Evolutionary conservation across 2,797 vertebrate genomes (phyloP), one percentile per base, ranked within the genome.

Genomic region (Cuniculus paca): DNA sequence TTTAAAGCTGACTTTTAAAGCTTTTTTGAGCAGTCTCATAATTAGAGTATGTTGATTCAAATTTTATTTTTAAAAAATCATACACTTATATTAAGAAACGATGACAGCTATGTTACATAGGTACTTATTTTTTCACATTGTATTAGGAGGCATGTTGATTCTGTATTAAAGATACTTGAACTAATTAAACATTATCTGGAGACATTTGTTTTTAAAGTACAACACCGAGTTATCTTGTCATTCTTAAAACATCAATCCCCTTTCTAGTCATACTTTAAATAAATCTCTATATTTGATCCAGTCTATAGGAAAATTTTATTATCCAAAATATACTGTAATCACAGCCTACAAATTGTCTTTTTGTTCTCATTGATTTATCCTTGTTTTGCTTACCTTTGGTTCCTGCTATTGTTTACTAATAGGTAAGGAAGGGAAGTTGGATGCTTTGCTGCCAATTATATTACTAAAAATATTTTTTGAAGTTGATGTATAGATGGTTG

Each of bases 121-220:
- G 1, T 17, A 39, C 9, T 26, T 31, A 74, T 36, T 42, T 61
- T 72, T 45, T 22, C 24, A 24, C 70, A 48, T 10, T 61, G 0
- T 74, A 10, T 42, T 60, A 70, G 50, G 28, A 84, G 8, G 4
- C 20, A 17, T 5, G 31, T 12, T 6, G 48, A 75, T 39, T 88
- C 19, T 75, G 10, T 3, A 34, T 83, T 83, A 84, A 68, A 22
- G 28, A 58, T 9, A 2, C 45, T 52, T 88, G 52, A 88, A 88
- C 81, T 72, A 91, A 87, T 77, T 34, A 6, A 91, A 48, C 3
- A 50, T 6, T 8, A 72, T 63, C 45, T n/a, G 11, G 63, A 86
- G 42, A 24, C 14, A 72, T 94, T 87, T 88, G 16, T 48, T 94
- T 63, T 88, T 56, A 70, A 82, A 82, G 26, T 34, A 60, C 22